A percentile compares a stretch with the other conserved stretches of the same genome.
These are phyloP conservation scores for Fundulus diaphanus DNA, from an alignment of 2,797 vertebrate species.

Conservation along the genomic window DNA sequence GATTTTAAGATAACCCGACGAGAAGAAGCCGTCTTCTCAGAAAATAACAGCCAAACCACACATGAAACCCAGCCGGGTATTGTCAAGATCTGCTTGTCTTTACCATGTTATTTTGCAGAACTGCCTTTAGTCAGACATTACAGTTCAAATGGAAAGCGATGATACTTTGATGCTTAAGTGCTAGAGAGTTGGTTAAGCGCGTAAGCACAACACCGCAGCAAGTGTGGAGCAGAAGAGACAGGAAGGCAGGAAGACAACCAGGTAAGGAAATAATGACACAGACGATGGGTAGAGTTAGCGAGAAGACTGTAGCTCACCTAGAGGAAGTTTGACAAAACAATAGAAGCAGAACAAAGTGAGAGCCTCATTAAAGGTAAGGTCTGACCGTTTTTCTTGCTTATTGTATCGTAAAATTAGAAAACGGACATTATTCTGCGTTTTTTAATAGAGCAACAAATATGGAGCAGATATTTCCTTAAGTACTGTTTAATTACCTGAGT, in stretches of 20 bases:
- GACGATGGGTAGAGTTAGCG: conserved; percentile 35
- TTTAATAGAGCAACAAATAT: neutral
- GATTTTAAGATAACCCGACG: neutral
- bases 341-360: conserved; percentile 16
- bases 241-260: conserved; percentile 62
- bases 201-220: conserved; percentile 19
- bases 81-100: neutral
- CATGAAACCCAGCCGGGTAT: neutral
- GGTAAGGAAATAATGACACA: conserved; percentile 77
- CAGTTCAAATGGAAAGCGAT: conserved; percentile 50
- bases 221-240: conserved; percentile 46
- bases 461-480: neutral
- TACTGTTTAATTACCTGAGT: neutral
- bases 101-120: neutral
- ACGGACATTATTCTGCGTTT: neutral
- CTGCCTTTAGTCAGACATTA: conserved; percentile 17
- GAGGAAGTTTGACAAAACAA: conserved; percentile 40
- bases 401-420: neutral
- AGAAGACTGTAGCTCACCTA: conserved; percentile 50
- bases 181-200: conserved; percentile 37
- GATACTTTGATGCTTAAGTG: conserved; percentile 29
- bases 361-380: conserved; percentile 45
- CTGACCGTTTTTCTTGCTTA: neutral
- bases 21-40: neutral
- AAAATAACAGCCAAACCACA: conserved; percentile 5